Evolutionary conservation across 2,113 vertebrate species (phyloP).

Genomic region (Phrynosoma platyrhinos): DNA sequence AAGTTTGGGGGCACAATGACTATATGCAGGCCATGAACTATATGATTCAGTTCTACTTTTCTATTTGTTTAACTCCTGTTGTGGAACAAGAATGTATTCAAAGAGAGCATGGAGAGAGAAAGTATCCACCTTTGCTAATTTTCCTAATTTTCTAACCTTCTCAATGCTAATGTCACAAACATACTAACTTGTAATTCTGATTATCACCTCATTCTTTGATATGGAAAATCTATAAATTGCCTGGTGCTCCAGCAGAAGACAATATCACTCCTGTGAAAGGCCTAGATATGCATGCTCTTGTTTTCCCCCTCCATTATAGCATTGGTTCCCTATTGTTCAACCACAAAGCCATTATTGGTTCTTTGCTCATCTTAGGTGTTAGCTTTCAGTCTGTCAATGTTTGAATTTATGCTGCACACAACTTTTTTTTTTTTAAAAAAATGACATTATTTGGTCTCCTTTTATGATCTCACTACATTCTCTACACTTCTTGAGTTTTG

Average conservation of each 20-base stretch:
- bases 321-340: neutral
- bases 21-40: too few relatives aligned
- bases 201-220: neutral
- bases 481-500: neutral
- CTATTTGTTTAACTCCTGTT: too few relatives aligned
- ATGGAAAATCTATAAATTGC: neutral
- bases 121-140: neutral
- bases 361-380: neutral
- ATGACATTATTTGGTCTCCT: neutral
- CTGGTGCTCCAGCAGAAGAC: neutral
- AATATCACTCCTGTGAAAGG: neutral
- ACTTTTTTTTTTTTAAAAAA: conserved; percentile 15
- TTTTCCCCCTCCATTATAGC: neutral
- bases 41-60: too few relatives aligned
- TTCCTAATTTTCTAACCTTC: neutral
- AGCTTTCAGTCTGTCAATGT: neutral
- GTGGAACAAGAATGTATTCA: neutral
- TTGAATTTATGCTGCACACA: conserved; percentile 25
- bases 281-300: neutral
- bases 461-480: conserved; percentile 21
- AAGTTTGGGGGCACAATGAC: too few relatives aligned
- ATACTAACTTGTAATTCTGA: neutral
- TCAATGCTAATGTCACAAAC: neutral
- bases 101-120: neutral
- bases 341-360: neutral